Base-by-base conservation (phyloP, 1,140 invertebrate genomes). In the Agrypnia vestita region DNA sequence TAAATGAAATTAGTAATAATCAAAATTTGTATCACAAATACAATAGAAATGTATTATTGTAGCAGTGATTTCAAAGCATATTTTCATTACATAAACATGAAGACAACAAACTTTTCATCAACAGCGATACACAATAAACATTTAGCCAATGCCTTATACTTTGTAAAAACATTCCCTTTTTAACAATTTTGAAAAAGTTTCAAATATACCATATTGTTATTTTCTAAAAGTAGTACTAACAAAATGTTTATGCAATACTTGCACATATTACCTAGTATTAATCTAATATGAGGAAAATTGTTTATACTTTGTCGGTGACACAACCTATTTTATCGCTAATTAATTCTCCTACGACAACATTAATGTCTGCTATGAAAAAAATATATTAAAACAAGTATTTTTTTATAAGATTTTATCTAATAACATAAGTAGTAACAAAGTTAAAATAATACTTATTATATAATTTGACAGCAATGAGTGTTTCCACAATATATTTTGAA, bases 51-150 rank as follows among this genome's bases (percentile, higher is more conserved):
- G 0, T 51, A 51, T 51, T 51, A 13, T 9, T 51, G 11, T 51
- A 51, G 11, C 49, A 13, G 49, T 12, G 11, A 51, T 4, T 51
- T 13, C 8, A 13, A 51, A 13, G 3, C n/a, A 51, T 9, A 51
- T 51, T 51, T 51, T 15, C 49, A 51, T 51, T 51, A 13, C n/a
- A 51, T 15, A 12, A n/a, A 62, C 7, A 61, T 35, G 9, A 64
- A 51, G 19, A 35, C 35, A 64, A 64, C 17, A 19, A 64, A 64
- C 61, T 64, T 64, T 69, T 69, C 64, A 69, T 69, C 64, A 69
- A 69, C 64, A 69, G 44, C 64, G 44, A 69, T 69, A 69, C 64
- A 46, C 64, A 69, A 69, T 69, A 46, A 69, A 69, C 64, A 69
- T 69, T 49, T 69, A 9, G 64, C 64, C 64, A 69, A 69, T 69